phyloP scores from a whole-genome alignment of 2,113 vertebrate genomes.

The Emydura subglobosa region DNA sequence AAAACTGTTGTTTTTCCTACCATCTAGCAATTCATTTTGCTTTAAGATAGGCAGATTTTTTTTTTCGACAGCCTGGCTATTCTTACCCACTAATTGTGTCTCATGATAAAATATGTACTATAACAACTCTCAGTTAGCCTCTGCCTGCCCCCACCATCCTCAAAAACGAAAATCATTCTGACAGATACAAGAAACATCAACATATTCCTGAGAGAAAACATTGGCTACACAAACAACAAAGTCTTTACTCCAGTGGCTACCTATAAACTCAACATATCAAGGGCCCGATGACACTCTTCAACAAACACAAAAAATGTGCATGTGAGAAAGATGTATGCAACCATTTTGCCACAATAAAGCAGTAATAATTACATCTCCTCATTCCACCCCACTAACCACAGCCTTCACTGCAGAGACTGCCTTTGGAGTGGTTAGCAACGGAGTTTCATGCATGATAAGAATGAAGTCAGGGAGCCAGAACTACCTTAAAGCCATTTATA shows the following conservation, averaged over 20 bases:
- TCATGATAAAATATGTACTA: not conserved
- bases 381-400: not conserved
- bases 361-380: not conserved
- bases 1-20: not conserved
- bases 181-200: not conserved
- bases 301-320: not conserved
- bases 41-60: not conserved
- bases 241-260: not conserved
- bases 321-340: not conserved
- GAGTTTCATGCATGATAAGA: fast-evolving
- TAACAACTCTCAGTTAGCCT: not conserved
- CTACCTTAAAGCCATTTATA: fast-evolving
- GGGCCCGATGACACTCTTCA: not conserved
- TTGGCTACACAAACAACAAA: not conserved
- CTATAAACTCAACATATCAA: not conserved
- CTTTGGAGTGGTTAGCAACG: fast-evolving
- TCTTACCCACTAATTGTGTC: conserved; percentile 12
- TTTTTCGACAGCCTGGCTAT: not conserved
- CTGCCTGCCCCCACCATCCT: not conserved
- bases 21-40: not conserved
- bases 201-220: not conserved
- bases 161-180: not conserved
- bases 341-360: fast-evolving
- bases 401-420: fast-evolving
- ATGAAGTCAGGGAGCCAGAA: fast-evolving